Conservation (phyloP, 2,888 invertebrate genomes). For the Lycia hirtaria region DNA sequence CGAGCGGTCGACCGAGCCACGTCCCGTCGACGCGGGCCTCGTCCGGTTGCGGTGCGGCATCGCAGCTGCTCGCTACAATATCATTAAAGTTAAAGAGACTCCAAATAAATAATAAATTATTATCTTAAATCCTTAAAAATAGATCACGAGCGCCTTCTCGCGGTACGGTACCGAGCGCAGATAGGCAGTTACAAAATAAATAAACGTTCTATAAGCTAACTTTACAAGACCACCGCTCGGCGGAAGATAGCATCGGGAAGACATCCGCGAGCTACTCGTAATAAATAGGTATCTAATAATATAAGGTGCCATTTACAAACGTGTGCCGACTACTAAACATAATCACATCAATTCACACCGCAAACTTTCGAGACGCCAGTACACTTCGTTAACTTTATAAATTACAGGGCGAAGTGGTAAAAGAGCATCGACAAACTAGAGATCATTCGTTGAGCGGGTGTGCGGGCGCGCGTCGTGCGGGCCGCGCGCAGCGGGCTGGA, state of each 20-base stretch:
- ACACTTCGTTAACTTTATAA: conserved; percentile 78
- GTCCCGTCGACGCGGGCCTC: conserved; percentile 79
- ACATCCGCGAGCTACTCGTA: conserved; percentile 84
- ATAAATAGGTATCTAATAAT: conserved; percentile 77
- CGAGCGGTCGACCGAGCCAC: conserved; percentile 64
- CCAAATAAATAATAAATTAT: conserved; percentile 86
- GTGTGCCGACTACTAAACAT: conserved; percentile 81
- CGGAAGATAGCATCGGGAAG: conserved; percentile 84
- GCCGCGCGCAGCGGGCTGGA: conserved; percentile 76
- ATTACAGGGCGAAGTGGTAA: conserved; percentile 77
- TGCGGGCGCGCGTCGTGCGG: conserved; percentile 69
- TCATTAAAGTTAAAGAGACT: conserved; percentile 84
- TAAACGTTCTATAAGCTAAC: conserved; percentile 84
- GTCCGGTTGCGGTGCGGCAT: conserved; percentile 81
- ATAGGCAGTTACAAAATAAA: conserved; percentile 83
- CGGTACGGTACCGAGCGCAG: conserved; percentile 84
- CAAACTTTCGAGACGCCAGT: conserved; percentile 84
- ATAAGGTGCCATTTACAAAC: conserved; percentile 84
- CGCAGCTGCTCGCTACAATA: conserved; percentile 77
- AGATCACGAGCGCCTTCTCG: conserved; percentile 86
- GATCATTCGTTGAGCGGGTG: conserved; percentile 85
- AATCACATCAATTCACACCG: conserved; percentile 81
- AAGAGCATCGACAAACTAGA: conserved; percentile 82
- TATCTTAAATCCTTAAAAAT: conserved; percentile 85
- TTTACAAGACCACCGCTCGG: conserved; percentile 85